These are phyloP conservation scores for Cheiracanthium punctorium DNA, from an alignment of 2,888 invertebrate species.

Conservation along the genomic window DNA sequence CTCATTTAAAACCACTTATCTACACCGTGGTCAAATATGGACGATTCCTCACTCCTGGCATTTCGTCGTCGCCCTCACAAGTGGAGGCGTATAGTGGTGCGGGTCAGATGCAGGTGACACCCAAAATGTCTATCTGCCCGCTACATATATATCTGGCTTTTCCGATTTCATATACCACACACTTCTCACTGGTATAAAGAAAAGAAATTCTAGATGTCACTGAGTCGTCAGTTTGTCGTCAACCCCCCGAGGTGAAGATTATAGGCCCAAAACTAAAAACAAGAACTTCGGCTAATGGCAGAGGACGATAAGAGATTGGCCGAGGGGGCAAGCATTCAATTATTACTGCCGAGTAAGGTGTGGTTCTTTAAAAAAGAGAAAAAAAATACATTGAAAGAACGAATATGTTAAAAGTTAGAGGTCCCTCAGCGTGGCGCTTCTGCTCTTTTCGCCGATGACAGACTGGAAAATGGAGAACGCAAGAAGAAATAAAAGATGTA, in stretches of 20 bases:
- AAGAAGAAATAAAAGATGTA: neutral
- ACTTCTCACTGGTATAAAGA: neutral
- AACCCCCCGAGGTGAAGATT: slow-evolving; percentile 22
- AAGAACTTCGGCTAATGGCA: slow-evolving; percentile 61
- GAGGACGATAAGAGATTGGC: slow-evolving; percentile 66
- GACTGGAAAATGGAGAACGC: slow-evolving; percentile 10
- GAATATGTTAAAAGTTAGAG: neutral
- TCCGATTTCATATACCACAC: neutral
- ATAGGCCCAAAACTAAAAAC: slow-evolving; percentile 16
- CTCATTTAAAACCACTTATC: too few species aligned
- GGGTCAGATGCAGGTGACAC: too few species aligned
- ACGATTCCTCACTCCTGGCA: too few species aligned
- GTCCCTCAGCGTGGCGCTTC: neutral
- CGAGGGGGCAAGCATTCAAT: slow-evolving; percentile 65
- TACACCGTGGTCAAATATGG: too few species aligned
- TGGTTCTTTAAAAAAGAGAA: slow-evolving; percentile 5
- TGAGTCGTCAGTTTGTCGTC: slow-evolving; percentile 40
- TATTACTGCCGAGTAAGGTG: slow-evolving; percentile 56
- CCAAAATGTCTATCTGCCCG: too few species aligned
- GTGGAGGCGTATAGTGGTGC: too few species aligned
- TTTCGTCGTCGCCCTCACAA: too few species aligned
- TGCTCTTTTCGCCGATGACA: neutral
- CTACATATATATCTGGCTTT: neutral
- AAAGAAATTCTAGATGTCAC: neutral
- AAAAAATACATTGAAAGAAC: neutral